Evolutionary conservation across 2,888 invertebrate species (phyloP).

Genomic region (Stenolophus ochropezus): DNA sequence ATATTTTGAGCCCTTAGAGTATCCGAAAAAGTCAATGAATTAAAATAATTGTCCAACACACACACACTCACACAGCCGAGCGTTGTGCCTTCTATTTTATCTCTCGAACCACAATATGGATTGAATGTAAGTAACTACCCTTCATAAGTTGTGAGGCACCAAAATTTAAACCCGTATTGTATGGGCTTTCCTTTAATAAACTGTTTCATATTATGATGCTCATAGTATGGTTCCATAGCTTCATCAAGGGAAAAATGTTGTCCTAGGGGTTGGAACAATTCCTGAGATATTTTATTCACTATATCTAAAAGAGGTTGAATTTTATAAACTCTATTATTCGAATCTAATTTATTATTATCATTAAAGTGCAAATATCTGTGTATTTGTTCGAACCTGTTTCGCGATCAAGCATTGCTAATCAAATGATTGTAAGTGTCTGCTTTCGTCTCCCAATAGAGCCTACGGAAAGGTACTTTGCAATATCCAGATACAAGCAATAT

Average conservation of each 20-base stretch:
- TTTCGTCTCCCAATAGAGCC: slow-evolving; percentile 60
- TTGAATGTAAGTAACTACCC: slow-evolving; percentile 60
- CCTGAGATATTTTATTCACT: background rate
- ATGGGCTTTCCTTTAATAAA: background rate
- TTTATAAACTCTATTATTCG: slow-evolving; percentile 21
- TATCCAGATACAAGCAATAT: slow-evolving; percentile 58
- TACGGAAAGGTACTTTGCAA: slow-evolving; percentile 33
- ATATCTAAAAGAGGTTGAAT: background rate
- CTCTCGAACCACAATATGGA: slow-evolving; percentile 57
- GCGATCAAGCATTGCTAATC: slow-evolving; percentile 59
- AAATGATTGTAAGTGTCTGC: slow-evolving; percentile 53
- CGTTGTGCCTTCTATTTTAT: slow-evolving; percentile 54
- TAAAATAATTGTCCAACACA: slow-evolving; percentile 61
- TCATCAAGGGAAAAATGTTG: slow-evolving; percentile 38
- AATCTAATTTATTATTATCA: slow-evolving; percentile 37
- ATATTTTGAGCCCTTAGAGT: background rate
- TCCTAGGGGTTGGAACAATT: background rate
- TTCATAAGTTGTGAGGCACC: slow-evolving; percentile 57
- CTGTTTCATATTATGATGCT: slow-evolving; percentile 28
- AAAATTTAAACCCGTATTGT: slow-evolving; percentile 62
- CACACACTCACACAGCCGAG: slow-evolving; percentile 55
- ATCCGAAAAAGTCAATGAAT: slow-evolving; percentile 46
- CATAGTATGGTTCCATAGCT: slow-evolving; percentile 63
- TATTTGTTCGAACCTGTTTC: slow-evolving; percentile 62
- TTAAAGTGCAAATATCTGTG: slow-evolving; percentile 62